Evolutionary conservation across 2,113 vertebrate species (phyloP), one percentile per base, ranked within the genome.

Genomic region (Panthera uncia): DNA sequence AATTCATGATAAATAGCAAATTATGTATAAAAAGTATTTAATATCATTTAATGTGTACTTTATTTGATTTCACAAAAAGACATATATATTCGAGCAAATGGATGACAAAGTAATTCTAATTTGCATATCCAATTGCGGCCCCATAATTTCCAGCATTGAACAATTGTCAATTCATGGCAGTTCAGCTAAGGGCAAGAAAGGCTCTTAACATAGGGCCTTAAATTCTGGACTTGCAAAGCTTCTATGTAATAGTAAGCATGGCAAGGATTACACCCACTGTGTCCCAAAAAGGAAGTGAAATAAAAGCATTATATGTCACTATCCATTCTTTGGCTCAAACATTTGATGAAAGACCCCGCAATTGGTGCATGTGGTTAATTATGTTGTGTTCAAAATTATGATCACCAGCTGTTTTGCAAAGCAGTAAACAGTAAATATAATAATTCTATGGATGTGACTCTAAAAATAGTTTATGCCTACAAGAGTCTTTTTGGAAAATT

Each of bases 401-500:
- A 45, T 45, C 66, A 86, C 18, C 52, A 96, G 33, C 0, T 18
- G n/a, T 95, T 91, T 92, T 45, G 45, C 48, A 92, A 94, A 85
- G 48, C 19, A 89, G 55, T 87, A 38, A 84, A 27, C 74, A 78
- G 41, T 48, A 78, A 90, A 81, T 7, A 52, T 12, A 8, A 21
- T 57, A 2, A 16, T 81, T 93, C 91, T 78, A 96, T 90, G 25
- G 14, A 63, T 10, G 23, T 97, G 87, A 98, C 19, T 98, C 98
- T 95, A 74, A 98, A 98, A 98, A 98, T 90, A 99, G 97, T 45
- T 97, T 98, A 94, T 92, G 98, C 80, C 98, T 98, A 48, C 99
- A 99, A 83, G 99, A 99, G 94, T 98, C 95, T 16, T 86, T 97
- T 19, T 98, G 98, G 97, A 99, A 99, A 98, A 99, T 97, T 97